These are phyloP conservation scores for Emydocephalus ijimae DNA, from an alignment of 2,113 vertebrate genomes.

Conservation along the genomic window DNA sequence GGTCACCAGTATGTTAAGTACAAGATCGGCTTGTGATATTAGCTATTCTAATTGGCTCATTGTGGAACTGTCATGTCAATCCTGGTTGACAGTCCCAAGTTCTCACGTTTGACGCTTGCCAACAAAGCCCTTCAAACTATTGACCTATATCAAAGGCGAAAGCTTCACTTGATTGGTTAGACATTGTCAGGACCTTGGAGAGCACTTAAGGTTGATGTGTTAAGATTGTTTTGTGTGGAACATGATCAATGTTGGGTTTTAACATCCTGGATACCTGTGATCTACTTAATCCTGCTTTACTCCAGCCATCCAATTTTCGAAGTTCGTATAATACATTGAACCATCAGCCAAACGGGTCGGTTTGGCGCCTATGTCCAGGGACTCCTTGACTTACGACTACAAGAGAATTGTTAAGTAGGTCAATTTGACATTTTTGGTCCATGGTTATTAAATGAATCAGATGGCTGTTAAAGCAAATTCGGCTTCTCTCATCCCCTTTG, in stretches of 20 bases:
- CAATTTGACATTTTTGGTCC: not conserved
- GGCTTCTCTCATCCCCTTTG: not conserved
- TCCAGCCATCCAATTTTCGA: not conserved
- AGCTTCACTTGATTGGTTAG: constrained; percentile 70
- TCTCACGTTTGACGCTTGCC: constrained; percentile 67
- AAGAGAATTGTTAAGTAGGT: not conserved
- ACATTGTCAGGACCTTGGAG: constrained; percentile 47
- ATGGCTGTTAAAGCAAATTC: not conserved
- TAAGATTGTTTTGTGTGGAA: not conserved
- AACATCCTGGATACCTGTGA: not conserved
- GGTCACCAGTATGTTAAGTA: constrained; percentile 67
- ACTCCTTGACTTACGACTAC: not conserved
- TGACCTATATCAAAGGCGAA: constrained; percentile 72
- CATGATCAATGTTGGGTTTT: not conserved
- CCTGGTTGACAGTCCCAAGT: constrained; percentile 72
- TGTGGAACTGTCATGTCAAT: constrained; percentile 67
- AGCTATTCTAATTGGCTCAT: constrained; percentile 73
- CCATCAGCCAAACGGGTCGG: not conserved
- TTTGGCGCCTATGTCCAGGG: not conserved
- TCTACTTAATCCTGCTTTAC: not conserved
- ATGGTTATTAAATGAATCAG: not conserved
- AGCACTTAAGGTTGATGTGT: not conserved
- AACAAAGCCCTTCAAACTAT: constrained; percentile 69
- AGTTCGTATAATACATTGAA: not conserved
- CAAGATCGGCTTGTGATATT: constrained; percentile 63